Evolutionary conservation across 2,113 vertebrate genomes (phyloP), one percentile per base, ranked within the genome.

Genomic region (Pitta sordida): DNA sequence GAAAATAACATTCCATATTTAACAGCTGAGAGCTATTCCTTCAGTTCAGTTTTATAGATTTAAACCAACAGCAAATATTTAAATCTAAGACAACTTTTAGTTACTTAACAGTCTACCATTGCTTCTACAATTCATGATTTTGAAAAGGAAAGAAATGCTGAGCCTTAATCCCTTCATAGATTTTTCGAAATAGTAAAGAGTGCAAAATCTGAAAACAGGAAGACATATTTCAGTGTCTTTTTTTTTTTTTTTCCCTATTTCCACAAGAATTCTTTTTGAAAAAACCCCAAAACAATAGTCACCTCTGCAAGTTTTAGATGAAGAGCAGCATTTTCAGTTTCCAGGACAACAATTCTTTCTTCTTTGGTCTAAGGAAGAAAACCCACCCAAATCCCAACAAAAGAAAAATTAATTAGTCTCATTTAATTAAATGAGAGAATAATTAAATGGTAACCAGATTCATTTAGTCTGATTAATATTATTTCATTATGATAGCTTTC

Each of bases 271-370:
- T 76, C 0, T 36, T 79, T 52, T 18, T 21, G 3, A 23, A 65
- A 26, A 71, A 22, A 60, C 63, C 37, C 1, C 39, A 41, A 74
- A 76, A n/a, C 13, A 60, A 13, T 8, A 64, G 21, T 93, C 96
- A 98, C 98, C 98, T 98, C 96, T 10, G 98, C 97, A 73, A 99
- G 94, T 69, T 97, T 98, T 90, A 99, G 96, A 89, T 98, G 98
- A 87, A 99, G 98, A 88, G 97, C 93, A 8, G 98, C 97, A 56
- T 99, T 99, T 92, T 99, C 98, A 5, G 97, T 98, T 94, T 99
- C 98, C 94, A 99, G 94, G 30, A 98, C 97, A 78, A 98, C 87
- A 91, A 98, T 98, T 67, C 97, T 96, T 92, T 99, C 98, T 95
- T 99, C 98, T 98, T 98, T 98, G 88, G 96, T 91, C 98, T 99